Base-by-base conservation (phyloP, 2,888 invertebrate species). In the Drosophila phalerata region DNA sequence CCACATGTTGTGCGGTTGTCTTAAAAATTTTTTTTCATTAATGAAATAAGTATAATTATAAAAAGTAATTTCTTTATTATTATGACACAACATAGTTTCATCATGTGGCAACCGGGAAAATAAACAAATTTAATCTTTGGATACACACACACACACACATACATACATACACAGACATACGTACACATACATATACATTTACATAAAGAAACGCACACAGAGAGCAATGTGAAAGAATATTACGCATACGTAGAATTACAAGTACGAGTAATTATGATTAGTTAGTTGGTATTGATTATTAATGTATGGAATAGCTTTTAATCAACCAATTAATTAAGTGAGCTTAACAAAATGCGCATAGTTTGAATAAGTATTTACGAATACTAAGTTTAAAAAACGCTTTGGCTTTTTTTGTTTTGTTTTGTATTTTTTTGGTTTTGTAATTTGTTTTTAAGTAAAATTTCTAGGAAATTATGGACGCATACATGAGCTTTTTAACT, bases 401-500 rank as follows among this genome's bases (percentile, higher is more conserved):
- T 70, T 85, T 77, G 68, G 73, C 65, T 74, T 85, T 61, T 57
- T 56, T 45, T 64, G 80, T 61, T 30, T 30, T 30, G 9, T 30
- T 9, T 64, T 53, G 22, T 51, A 65, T 52, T 66, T 51, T 68
- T 52, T 66, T 1, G 3, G 32, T 68, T 69, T 60, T 66, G 49
- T 65, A 40, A 43, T 68, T 77, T 67, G 47, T 58, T 71, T 69
- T 79, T 87, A 78, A 85, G 80, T 82, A 79, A 88, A 85, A 73
- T 65, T 77, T 87, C 86, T 90, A 90, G 78, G 86, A 90, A 85
- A 93, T 92, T 82, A 89, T 93, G 91, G 90, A 91, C 94, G 95
- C 97, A 96, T 98, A 98, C 98, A 98, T 98, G 96, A 98, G 97
- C 95, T 98, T 98, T 97, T 98, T 98, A 95, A 98, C 98, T 97